Percentiles rank a stretch among this genome's conserved stretches.
phyloP scores from a whole-genome alignment of 30 jellyfish, hydroid and myxozoan species.

The Chrysaora quinquecirrha region DNA sequence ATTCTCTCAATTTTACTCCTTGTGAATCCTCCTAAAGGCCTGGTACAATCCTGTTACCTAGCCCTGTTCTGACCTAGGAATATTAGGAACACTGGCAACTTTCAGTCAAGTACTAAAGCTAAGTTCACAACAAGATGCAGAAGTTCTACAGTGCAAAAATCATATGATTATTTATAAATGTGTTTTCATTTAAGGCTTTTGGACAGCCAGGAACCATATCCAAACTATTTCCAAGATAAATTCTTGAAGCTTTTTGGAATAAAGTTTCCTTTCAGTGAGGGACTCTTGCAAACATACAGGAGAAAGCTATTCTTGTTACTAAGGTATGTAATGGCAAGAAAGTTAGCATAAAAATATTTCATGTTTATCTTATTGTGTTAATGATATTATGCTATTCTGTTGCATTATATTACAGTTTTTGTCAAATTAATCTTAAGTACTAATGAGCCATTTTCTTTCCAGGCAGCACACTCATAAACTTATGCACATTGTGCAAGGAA shows the following conservation, averaged over 20 bases:
- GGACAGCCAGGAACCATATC: conserved; percentile 17
- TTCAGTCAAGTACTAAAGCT: too few species aligned
- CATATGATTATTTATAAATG: too few species aligned
- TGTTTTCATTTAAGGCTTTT: conserved; percentile 46
- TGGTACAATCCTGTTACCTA: too few species aligned
- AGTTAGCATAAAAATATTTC: too few species aligned
- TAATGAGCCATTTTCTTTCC: background rate
- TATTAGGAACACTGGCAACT: too few species aligned
- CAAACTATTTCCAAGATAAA: conserved; percentile 10
- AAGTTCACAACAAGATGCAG: too few species aligned
- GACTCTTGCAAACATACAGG: conserved; percentile 19
- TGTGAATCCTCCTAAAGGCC: too few species aligned
- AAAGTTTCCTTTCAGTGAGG: conserved; percentile 43
- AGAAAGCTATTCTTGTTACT: conserved; percentile 48
- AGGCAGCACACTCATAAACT: background rate
- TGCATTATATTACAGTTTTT: too few species aligned
- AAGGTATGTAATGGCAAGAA: conserved; percentile 31
- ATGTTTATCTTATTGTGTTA: background rate
- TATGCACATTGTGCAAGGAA: background rate
- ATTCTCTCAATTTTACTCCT: too few species aligned
- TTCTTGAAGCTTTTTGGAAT: conserved; percentile 18
- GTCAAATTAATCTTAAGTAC: background rate
- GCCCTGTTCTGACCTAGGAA: too few species aligned
- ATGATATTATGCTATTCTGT: background rate
- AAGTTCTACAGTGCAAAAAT: too few species aligned